Evolutionary conservation across 2,888 invertebrate species (phyloP), one percentile per base, ranked within the genome.

Genomic region (Nebria brevicollis): DNA sequence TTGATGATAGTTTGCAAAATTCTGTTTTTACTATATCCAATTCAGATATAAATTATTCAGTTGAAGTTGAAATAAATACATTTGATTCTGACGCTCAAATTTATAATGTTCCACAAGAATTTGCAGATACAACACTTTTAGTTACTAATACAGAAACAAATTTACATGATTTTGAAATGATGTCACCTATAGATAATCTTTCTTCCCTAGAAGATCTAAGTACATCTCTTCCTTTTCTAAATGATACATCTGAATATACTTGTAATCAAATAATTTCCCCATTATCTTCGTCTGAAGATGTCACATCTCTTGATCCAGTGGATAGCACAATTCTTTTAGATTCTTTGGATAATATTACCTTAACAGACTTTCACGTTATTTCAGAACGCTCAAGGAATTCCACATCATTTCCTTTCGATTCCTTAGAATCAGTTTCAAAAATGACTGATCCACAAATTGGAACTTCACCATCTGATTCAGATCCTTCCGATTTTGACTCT

Each of bases 391-490:
- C 1, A 3, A 54, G 4, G 54, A 54, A 54, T 54, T 5, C 13
- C 11, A 13, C 54, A 54, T 54, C 54, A 11, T 11, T 54, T 3
- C 54, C 4, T 7, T 54, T 54, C 66, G 34, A 75, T 66, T 65
- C 66, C n/a, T 13, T 68, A 4, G 66, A 76, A 6, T 15, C 43
- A 76, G 15, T 13, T 25, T 41, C 76, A 20, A 43, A 70, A 8
- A 11, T 15, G 42, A 6, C 54, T 10, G 43, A 13, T 77, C 15
- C 68, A n/a, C 66, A 73, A 73, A 65, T 66, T 66, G 7, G 11
- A 13, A 25, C 42, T 73, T 41, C 78, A 4, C 26, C 65, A 66
- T 34, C 43, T 79, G 79, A 79, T 68, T 15, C 75, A 54, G 79
- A 79, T 68, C 15, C 75, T 15, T 54, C 54, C 4, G 54, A 54